Percentiles rank a stretch among this genome's conserved stretches.
These are phyloP conservation scores for Sarcophaga bullata DNA, from an alignment of 1,140 invertebrate species.

Conservation along the genomic window DNA sequence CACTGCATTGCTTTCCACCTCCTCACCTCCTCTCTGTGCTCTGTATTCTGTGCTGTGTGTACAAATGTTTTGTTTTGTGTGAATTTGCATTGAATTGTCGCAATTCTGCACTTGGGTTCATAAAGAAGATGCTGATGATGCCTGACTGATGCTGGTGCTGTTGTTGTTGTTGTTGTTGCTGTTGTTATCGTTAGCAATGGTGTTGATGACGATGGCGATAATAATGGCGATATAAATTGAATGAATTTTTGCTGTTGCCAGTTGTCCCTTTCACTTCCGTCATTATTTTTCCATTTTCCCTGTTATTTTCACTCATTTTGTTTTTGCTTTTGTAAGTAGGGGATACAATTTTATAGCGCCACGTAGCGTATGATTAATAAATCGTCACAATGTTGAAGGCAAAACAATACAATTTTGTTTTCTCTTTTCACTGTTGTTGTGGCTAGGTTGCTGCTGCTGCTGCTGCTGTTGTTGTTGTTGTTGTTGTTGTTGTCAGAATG, in stretches of 20 bases:
- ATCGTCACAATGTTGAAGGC: conserved; percentile 18
- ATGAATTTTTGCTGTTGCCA: not conserved
- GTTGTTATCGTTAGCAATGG: not conserved
- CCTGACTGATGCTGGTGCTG: not conserved
- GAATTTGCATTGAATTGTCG: not conserved
- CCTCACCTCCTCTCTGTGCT: too few species aligned
- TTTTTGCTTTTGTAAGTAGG: not conserved
- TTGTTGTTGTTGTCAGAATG: not conserved
- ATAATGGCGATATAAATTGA: conserved; percentile 13
- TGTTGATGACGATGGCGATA: not conserved
- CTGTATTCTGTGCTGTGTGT: too few species aligned
- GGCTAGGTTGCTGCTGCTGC: not conserved
- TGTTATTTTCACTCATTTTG: not conserved
- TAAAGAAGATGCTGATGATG: not conserved
- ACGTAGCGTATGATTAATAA: conserved; percentile 18
- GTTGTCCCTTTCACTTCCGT: not conserved
- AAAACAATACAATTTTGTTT: not conserved
- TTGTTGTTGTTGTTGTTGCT: conserved; percentile 17
- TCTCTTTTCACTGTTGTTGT: not conserved
- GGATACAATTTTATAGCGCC: not conserved
- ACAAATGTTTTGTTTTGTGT: not conserved
- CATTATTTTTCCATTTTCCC: not conserved
- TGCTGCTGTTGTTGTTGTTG: not conserved
- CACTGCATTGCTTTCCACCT: not conserved
- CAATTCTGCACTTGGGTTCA: not conserved